Conservation (phyloP, 2,797 vertebrate species). For the Peromyscus attwateri region DNA sequence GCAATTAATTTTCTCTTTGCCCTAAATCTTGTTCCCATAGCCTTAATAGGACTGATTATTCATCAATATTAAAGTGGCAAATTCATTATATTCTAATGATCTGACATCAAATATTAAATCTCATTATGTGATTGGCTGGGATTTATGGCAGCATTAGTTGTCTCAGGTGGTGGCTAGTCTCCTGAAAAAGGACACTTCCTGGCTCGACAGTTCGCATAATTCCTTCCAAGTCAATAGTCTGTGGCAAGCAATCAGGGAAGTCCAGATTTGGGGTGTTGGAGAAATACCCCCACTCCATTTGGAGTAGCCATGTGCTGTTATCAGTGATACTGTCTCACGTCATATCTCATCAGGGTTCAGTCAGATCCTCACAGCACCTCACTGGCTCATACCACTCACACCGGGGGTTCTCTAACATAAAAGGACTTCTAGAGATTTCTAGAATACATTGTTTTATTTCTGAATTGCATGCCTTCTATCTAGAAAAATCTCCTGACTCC, state of each 20-base stretch:
- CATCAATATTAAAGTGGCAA: constrained; percentile 87
- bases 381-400: background rate
- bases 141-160: constrained; percentile 79
- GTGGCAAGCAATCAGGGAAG: rapidly evolving
- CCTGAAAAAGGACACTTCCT: rapidly evolving
- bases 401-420: background rate
- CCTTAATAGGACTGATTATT: constrained; percentile 82
- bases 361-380: background rate
- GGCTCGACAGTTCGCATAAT: rapidly evolving
- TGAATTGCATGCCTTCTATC: background rate
- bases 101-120: constrained; percentile 90
- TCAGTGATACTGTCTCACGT: rapidly evolving
- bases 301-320: rapidly evolving
- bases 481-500: background rate
- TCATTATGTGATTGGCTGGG: constrained; percentile 86
- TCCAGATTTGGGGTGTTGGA: rapidly evolving
- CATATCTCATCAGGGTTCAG: background rate
- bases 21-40: constrained; percentile 68
- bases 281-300: background rate
- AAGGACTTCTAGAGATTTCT: background rate
- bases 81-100: constrained; percentile 87
- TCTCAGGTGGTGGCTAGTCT: constrained; percentile 62
- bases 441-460: background rate
- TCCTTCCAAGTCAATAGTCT: rapidly evolving
- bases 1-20: constrained; percentile 81